Percentiles rank a stretch among this genome's conserved stretches.
These are phyloP conservation scores for Propithecus deckenii DNA, from an alignment of 2,797 vertebrate genomes.

Conservation along the genomic window DNA sequence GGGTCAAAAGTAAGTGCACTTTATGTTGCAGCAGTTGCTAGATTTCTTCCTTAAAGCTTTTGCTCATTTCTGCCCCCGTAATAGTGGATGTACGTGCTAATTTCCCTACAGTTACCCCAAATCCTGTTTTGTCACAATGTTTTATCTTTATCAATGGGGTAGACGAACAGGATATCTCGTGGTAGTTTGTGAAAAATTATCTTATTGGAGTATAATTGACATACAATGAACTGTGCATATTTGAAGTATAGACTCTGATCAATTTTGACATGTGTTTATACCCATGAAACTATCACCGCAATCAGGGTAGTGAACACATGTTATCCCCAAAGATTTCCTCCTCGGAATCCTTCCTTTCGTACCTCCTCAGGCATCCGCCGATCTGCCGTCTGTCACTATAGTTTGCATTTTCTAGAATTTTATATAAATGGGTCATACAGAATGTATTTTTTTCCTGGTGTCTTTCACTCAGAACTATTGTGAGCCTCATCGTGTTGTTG, in stretches of 20 bases:
- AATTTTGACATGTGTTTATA: background rate
- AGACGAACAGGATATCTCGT: background rate
- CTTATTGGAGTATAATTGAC: background rate
- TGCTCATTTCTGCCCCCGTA: background rate
- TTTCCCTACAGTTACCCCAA: background rate
- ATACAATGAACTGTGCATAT: background rate
- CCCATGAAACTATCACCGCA: background rate
- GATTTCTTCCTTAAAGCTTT: background rate
- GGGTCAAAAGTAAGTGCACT: background rate
- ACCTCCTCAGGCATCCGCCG: background rate
- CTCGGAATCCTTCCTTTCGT: background rate
- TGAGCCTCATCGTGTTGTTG: background rate
- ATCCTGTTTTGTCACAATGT: background rate
- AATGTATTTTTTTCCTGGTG: fast-evolving
- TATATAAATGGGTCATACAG: background rate
- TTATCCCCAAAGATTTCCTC: background rate
- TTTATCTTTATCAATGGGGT: background rate
- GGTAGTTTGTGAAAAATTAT: background rate
- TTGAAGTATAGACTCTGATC: background rate
- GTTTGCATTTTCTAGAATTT: background rate
- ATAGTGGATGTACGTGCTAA: too few species aligned
- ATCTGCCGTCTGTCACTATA: background rate
- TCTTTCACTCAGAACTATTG: background rate
- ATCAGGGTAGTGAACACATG: background rate
- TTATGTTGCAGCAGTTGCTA: background rate